Conservation (phyloP, 1,140 invertebrate species). For the Zaprionus tsacasi region DNA sequence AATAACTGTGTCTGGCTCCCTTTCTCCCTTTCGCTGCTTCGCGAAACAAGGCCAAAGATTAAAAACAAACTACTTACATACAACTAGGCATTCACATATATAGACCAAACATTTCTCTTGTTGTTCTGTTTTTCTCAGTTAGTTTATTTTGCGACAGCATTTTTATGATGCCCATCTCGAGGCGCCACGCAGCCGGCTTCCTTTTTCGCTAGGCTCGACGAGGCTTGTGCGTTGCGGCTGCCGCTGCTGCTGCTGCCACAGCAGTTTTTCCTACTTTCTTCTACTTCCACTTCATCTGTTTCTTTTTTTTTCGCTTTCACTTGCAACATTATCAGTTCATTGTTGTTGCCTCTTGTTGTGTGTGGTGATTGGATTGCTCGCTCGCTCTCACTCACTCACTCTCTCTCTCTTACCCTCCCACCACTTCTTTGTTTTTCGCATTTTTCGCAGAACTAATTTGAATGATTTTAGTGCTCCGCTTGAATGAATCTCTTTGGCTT, state of each 20-base stretch:
- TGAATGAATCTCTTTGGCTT: slow-evolving; percentile 16
- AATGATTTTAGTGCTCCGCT: slow-evolving; percentile 64
- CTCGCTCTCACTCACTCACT: slow-evolving; percentile 12
- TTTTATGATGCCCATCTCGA: slow-evolving; percentile 71
- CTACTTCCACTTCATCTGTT: slow-evolving; percentile 11
- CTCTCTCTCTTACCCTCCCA: slow-evolving; percentile 3
- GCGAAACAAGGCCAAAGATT: slow-evolving; percentile 77
- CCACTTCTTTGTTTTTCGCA: slow-evolving; percentile 39
- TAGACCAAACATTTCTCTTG: slow-evolving; percentile 23
- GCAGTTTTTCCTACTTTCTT: slow-evolving; percentile 51
- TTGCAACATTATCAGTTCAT: slow-evolving; percentile 69
- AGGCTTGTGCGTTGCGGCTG: slow-evolving; percentile 10
- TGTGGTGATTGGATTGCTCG: slow-evolving; percentile 68
- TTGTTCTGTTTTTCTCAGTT: slow-evolving; percentile 45
- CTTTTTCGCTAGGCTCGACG: slow-evolving; percentile 52
- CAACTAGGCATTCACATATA: neutral
- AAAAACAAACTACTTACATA: slow-evolving; percentile 72
- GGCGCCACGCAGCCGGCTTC: slow-evolving; percentile 79
- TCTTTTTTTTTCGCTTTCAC: slow-evolving; percentile 53
- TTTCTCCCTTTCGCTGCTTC: slow-evolving; percentile 15
- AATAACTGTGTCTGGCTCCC: slow-evolving; percentile 74
- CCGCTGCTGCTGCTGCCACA: slow-evolving; percentile 47
- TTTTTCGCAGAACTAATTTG: slow-evolving; percentile 66
- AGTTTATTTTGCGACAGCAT: slow-evolving; percentile 58
- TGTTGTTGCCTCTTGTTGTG: slow-evolving; percentile 36